Evolutionary conservation across 2,113 vertebrate genomes (phyloP), one percentile per base, ranked within the genome.

Genomic region (Apus apus): DNA sequence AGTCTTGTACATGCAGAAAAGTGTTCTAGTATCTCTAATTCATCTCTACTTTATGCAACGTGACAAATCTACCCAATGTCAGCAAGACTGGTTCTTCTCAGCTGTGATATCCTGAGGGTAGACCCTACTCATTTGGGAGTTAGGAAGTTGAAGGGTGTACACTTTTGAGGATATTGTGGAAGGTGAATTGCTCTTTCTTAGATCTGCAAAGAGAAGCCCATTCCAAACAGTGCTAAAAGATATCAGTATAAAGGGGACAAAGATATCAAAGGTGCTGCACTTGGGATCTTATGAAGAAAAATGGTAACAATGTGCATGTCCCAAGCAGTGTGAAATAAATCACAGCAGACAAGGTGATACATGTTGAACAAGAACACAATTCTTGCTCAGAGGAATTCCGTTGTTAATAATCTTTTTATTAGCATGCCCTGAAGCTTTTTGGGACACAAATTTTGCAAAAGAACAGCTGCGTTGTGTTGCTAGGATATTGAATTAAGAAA

Each of bases 321-420:
- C 80, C 34, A 67, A 75, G 80, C 79, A 71, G 18, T 23, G 56
- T 48, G 56, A 80, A 83, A 86, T 90, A 89, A 81, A 90, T 86
- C 56, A 81, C 65, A 76, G 53, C 21, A 84, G 72, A 70, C 48
- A 29, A 32, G 1, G 13, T 51, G 50, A 57, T 45, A 81, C 36
- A n/a, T n/a, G 15, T 34, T 92, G 77, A 93, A 83, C 75, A 71
- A 72, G 76, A 93, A 45, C 77, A 64, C 65, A 66, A 72, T 82
- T 89, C 73, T 66, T 81, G 30, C 77, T 91, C 0, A 0, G 43
- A 87, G 68, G 48, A 72, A 45, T 80, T 64, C 45, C 36, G 64
- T 11, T 77, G 32, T 89, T 91, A 87, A 89, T 81, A 2, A 77
- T 77, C n/a, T 70, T 89, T 89, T 75, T 86, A 67, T 94, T 90